Conservation (phyloP, 2,888 invertebrate species). For the Plagodis pulveraria region DNA sequence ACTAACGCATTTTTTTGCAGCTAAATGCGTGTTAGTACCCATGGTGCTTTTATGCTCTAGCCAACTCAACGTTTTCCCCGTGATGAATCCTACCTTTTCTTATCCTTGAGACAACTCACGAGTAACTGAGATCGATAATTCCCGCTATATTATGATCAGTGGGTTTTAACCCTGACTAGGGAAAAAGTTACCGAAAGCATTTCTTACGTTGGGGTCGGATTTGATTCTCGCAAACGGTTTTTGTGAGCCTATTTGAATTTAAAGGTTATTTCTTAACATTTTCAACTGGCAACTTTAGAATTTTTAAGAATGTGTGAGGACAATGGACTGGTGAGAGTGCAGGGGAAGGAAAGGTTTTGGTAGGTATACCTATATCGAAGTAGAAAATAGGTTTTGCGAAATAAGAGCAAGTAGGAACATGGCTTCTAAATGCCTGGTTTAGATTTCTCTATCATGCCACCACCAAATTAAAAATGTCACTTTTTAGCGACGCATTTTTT, state of each 20-base stretch:
- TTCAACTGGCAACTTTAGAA: conserved; percentile 15
- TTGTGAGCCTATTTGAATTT: conserved; percentile 34
- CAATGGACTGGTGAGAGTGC: conserved; percentile 18
- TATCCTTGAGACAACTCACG: too few relatives aligned
- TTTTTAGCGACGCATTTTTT: too few relatives aligned
- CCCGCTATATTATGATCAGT: background rate
- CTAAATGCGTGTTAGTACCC: too few relatives aligned
- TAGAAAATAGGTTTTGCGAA: background rate
- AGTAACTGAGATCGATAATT: too few relatives aligned
- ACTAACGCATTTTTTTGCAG: too few relatives aligned
- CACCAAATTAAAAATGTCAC: too few relatives aligned
- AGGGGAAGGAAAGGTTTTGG: conserved; percentile 2
- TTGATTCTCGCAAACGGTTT: conserved; percentile 39
- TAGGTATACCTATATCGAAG: background rate
- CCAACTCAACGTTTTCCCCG: too few relatives aligned
- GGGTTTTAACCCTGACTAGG: conserved; percentile 28
- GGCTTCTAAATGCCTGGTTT: too few relatives aligned
- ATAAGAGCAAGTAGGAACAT: too few relatives aligned
- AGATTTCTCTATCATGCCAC: too few relatives aligned
- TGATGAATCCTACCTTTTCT: too few relatives aligned
- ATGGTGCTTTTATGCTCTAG: too few relatives aligned
- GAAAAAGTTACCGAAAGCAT: conserved; percentile 56
- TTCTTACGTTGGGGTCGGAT: conserved; percentile 45
- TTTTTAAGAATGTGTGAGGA: conserved; percentile 23
- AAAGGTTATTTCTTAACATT: conserved; percentile 30